phyloP scores from a whole-genome alignment of 2,888 invertebrate genomes.

The Patella caerulea region DNA sequence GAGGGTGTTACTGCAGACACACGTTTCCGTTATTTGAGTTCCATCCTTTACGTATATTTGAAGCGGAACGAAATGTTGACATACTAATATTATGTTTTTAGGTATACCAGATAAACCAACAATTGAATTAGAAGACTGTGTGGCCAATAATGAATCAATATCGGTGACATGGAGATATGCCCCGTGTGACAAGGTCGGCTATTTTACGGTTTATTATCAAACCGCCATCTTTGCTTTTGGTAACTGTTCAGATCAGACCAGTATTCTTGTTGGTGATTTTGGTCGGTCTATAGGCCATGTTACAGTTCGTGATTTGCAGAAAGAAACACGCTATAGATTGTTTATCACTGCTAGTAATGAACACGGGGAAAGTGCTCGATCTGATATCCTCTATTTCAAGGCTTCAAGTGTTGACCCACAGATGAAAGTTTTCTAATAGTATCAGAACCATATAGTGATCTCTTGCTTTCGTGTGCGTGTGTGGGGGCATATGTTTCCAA shows the following conservation, averaged over 20 bases:
- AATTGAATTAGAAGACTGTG: background rate
- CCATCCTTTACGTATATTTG: too few relatives aligned
- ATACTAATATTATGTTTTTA: background rate
- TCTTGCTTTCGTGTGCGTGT: too few relatives aligned
- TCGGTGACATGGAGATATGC: constrained; percentile 6
- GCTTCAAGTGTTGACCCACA: constrained; percentile 8
- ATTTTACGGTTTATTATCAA: constrained; percentile 19
- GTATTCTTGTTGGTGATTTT: constrained; percentile 13
- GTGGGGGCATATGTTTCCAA: too few relatives aligned
- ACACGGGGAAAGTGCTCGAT: constrained; percentile 13
- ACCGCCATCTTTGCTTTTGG: constrained; percentile 15
- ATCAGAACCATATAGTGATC: too few relatives aligned
- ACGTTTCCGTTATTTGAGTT: too few relatives aligned
- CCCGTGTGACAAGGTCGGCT: background rate
- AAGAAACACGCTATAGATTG: constrained; percentile 14
- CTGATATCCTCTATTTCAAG: constrained; percentile 11
- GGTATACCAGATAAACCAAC: background rate
- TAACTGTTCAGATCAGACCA: constrained; percentile 9
- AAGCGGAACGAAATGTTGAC: too few relatives aligned
- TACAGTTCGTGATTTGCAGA: constrained; percentile 16
- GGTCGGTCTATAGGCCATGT: constrained; percentile 3
- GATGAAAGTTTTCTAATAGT: too few relatives aligned
- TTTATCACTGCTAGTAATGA: constrained; percentile 17
- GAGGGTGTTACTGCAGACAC: too few relatives aligned
- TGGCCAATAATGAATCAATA: constrained; percentile 6